These are phyloP conservation scores for Ctenopoma kingsleyae DNA, from an alignment of 2,797 vertebrate genomes.

Conservation along the genomic window DNA sequence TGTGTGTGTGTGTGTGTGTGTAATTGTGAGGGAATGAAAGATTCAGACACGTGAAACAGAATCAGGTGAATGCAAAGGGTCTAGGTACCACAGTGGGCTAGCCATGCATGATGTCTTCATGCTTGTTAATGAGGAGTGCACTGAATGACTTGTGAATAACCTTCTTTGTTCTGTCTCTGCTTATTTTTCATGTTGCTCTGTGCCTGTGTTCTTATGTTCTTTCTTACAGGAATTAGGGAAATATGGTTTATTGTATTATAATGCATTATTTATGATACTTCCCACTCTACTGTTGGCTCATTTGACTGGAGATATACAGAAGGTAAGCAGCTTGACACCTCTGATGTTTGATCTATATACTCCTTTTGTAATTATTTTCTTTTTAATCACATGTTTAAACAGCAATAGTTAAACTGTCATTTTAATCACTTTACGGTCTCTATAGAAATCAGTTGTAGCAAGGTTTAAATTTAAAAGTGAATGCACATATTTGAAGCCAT, in stretches of 20 bases:
- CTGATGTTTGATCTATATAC: neutral
- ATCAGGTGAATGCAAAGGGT: slow-evolving; percentile 5
- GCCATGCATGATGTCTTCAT: slow-evolving; percentile 49
- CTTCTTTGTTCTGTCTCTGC: slow-evolving; percentile 54
- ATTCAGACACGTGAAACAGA: slow-evolving; percentile 15
- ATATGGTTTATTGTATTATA: slow-evolving; percentile 96
- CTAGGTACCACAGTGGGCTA: slow-evolving; percentile 16
- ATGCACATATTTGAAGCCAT: slow-evolving; percentile 25
- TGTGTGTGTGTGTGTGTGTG: too few relatives aligned
- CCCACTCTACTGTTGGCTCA: slow-evolving; percentile 91
- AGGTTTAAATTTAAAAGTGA: slow-evolving; percentile 12
- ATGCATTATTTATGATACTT: slow-evolving; percentile 95
- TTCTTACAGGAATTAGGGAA: slow-evolving; percentile 92
- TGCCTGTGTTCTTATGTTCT: slow-evolving; percentile 31
- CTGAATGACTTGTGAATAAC: slow-evolving; percentile 55
- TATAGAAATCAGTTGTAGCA: neutral
- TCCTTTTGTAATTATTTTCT: slow-evolving; percentile 16
- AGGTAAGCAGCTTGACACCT: slow-evolving; percentile 81
- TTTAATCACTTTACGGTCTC: neutral
- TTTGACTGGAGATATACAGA: slow-evolving; percentile 92
- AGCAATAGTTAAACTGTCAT: neutral
- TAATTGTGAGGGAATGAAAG: slow-evolving; percentile 8
- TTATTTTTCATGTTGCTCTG: slow-evolving; percentile 28
- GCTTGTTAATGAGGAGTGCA: slow-evolving; percentile 66
- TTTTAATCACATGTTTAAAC: too few relatives aligned